These are phyloP conservation scores for Urosaurus nigricauda DNA, from an alignment of 2,797 vertebrate genomes.

Conservation along the genomic window DNA sequence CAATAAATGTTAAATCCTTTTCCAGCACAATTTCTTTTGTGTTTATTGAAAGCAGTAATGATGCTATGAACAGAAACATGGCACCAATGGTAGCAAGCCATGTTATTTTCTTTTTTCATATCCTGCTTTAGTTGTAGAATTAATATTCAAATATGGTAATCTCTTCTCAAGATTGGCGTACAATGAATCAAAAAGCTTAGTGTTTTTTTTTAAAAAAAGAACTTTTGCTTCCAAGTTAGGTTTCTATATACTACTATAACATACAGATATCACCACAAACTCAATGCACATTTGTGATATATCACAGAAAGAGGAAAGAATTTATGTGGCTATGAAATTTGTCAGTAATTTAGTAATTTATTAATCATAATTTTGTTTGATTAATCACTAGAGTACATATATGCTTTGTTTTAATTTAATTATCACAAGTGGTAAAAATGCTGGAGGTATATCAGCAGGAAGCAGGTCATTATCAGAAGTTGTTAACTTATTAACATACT, in stretches of 20 bases:
- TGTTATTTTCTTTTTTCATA: neutral
- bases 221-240: neutral
- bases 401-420: constrained; percentile 71
- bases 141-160: constrained; percentile 15
- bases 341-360: constrained; percentile 35
- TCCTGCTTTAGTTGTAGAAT: constrained; percentile 23
- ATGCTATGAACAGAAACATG: constrained; percentile 8
- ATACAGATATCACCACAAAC: neutral
- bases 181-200: constrained; percentile 10
- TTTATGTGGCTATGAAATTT: constrained; percentile 53
- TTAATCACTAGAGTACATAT: constrained; percentile 57
- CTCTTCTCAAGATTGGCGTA: neutral
- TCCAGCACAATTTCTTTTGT: constrained; percentile 6
- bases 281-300: constrained; percentile 34
- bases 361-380: constrained; percentile 62
- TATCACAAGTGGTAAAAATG: constrained; percentile 68
- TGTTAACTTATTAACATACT: constrained; percentile 72
- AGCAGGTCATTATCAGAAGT: constrained; percentile 62
- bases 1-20: neutral
- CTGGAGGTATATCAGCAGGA: constrained; percentile 61
- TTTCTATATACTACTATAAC: rapidly evolving
- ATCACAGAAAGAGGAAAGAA: constrained; percentile 40
- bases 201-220: too few relatives aligned
- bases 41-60: neutral
- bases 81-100: neutral